These are phyloP conservation scores for Rhaphigaster nebulosa DNA, from an alignment of 2,888 invertebrate species.

Conservation along the genomic window DNA sequence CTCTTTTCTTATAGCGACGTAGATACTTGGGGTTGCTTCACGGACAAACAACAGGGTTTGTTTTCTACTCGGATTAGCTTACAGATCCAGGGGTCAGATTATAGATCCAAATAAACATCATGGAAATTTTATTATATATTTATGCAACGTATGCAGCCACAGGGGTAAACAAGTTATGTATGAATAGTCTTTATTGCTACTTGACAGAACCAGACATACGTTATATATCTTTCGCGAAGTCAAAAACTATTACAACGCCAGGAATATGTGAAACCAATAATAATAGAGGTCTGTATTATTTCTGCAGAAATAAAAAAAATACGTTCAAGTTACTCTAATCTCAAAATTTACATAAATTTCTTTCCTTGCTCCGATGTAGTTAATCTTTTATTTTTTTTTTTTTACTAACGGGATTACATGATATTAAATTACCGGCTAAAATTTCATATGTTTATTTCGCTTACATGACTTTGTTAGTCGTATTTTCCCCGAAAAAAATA, in stretches of 20 bases:
- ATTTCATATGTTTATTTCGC: too few relatives aligned
- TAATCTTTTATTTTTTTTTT: too few relatives aligned
- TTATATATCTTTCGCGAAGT: background rate
- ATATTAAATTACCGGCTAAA: too few relatives aligned
- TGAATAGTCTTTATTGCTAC: background rate
- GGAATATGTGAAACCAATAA: background rate
- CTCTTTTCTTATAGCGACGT: constrained; percentile 16
- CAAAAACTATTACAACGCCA: background rate
- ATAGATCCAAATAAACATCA: background rate
- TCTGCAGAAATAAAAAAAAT: too few relatives aligned
- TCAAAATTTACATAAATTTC: too few relatives aligned
- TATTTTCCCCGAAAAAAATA: too few relatives aligned
- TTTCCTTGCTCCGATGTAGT: too few relatives aligned
- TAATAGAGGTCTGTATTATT: too few relatives aligned
- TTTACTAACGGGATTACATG: too few relatives aligned
- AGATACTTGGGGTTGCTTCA: background rate
- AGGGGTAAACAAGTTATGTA: background rate
- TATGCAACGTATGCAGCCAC: background rate
- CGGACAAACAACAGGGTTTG: constrained; percentile 13
- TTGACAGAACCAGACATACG: too few relatives aligned
- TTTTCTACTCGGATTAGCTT: constrained; percentile 11
- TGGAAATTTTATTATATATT: background rate
- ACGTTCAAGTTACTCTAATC: too few relatives aligned
- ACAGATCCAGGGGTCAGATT: background rate
- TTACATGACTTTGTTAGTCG: too few relatives aligned